Conservation (phyloP, 2,888 invertebrate genomes). For the Pelosia muscerda region DNA sequence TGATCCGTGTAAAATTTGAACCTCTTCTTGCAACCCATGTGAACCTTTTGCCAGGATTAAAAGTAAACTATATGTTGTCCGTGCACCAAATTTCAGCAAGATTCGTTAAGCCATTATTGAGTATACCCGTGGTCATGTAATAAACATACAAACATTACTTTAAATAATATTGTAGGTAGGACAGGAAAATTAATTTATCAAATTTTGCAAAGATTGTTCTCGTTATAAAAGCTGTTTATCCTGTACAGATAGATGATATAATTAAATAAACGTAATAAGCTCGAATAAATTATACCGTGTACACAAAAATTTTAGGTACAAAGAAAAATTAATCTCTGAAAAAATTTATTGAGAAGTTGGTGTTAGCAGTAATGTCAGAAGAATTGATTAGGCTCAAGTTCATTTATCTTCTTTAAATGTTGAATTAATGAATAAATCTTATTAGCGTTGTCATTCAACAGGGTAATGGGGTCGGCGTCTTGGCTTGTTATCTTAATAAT, state of each 20-base stretch:
- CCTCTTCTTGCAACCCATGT: too few relatives aligned
- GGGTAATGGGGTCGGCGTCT: not conserved
- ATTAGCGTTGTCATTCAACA: not conserved
- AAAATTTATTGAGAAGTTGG: not conserved
- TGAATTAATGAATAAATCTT: not conserved
- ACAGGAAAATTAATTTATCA: not conserved
- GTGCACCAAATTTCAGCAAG: too few relatives aligned
- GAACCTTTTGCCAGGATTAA: too few relatives aligned
- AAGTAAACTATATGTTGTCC: too few relatives aligned
- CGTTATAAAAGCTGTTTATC: not conserved
- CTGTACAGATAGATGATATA: not conserved
- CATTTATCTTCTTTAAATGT: slow-evolving; percentile 41
- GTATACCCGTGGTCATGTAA: too few relatives aligned
- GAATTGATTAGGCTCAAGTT: slow-evolving; percentile 40
- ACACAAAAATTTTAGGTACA: slow-evolving; percentile 26
- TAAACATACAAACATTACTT: too few relatives aligned
- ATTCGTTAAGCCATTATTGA: too few relatives aligned
- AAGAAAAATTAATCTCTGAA: slow-evolving; percentile 22
- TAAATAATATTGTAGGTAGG: too few relatives aligned
- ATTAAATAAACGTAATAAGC: slow-evolving; percentile 3
- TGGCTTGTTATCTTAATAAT: not conserved
- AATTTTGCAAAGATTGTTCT: not conserved
- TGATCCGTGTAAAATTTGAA: too few relatives aligned
- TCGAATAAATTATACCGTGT: not conserved
- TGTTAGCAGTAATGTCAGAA: slow-evolving; percentile 16